These are phyloP conservation scores for Drosophila subobscura DNA, from an alignment of 1,140 invertebrate species.

Conservation along the genomic window DNA sequence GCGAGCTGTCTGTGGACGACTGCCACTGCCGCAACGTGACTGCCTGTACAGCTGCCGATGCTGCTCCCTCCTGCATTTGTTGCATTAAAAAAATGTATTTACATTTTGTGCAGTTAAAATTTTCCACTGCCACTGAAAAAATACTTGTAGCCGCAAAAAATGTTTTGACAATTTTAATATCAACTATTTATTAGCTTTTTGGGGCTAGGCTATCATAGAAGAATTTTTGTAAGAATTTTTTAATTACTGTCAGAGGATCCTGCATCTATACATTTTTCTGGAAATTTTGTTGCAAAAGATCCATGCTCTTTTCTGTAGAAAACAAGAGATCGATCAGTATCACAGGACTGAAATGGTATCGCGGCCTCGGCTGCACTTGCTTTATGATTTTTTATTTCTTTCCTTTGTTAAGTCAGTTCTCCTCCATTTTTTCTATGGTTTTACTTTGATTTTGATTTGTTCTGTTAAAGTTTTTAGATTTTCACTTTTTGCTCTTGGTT, in stretches of 20 bases:
- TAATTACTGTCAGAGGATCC: too few relatives aligned
- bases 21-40: slow-evolving; percentile 61
- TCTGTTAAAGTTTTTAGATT: neutral
- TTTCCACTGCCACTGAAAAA: slow-evolving; percentile 57
- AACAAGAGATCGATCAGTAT: too few relatives aligned
- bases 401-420: too few relatives aligned
- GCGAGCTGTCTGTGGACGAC: slow-evolving; percentile 20
- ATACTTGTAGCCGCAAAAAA: slow-evolving; percentile 9
- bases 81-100: slow-evolving; percentile 74
- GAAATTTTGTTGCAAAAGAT: too few relatives aligned
- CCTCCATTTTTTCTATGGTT: neutral
- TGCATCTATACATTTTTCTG: too few relatives aligned
- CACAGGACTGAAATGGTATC: neutral
- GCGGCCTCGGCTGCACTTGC: neutral
- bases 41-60: slow-evolving; percentile 35
- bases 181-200: slow-evolving; percentile 23
- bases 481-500: slow-evolving; percentile 10
- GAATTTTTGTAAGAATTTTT: too few relatives aligned
- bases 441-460: slow-evolving; percentile 11
- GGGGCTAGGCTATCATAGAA: too few relatives aligned
- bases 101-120: slow-evolving; percentile 63
- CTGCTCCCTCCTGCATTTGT: slow-evolving; percentile 56
- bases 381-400: slow-evolving; percentile 5
- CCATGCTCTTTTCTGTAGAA: too few relatives aligned
- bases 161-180: slow-evolving; percentile 40